Conservation (phyloP, 2,888 invertebrate genomes). For the Cloeon dipterum region DNA sequence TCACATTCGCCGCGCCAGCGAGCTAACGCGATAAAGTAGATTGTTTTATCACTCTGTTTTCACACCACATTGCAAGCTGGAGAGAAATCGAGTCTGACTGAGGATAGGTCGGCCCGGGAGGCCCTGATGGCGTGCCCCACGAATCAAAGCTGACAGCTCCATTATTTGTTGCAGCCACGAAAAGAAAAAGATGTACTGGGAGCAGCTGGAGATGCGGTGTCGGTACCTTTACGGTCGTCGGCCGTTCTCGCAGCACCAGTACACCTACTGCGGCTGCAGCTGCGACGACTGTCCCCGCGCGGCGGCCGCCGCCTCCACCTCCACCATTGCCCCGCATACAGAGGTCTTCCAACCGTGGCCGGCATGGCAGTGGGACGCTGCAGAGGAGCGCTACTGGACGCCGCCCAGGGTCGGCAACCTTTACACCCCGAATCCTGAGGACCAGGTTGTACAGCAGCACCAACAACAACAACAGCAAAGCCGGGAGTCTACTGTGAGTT, state of each 20-base stretch:
- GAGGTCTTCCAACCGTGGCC: neutral
- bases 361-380: neutral
- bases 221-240: slow-evolving; percentile 48
- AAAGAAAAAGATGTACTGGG: slow-evolving; percentile 89
- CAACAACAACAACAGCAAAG: too few species aligned
- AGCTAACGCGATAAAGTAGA: too few species aligned
- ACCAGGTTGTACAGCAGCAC: slow-evolving; percentile 5
- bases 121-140: too few species aligned
- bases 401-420: slow-evolving; percentile 51
- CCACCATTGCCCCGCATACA: slow-evolving; percentile 1
- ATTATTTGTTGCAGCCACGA: slow-evolving; percentile 49
- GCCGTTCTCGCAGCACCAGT: slow-evolving; percentile 10
- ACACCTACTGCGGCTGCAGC: slow-evolving; percentile 8
- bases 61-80: too few species aligned
- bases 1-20: too few species aligned
- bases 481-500: too few species aligned
- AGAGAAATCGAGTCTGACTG: too few species aligned
- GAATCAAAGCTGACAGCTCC: too few species aligned
- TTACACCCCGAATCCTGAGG: slow-evolving; percentile 63
- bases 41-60: too few species aligned
- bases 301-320: slow-evolving; percentile 10
- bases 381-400: slow-evolving; percentile 24
- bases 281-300: slow-evolving; percentile 1
- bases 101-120: too few species aligned
- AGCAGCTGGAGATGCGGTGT: slow-evolving; percentile 65